A percentile compares a stretch with the other conserved stretches of the same genome.
Evolutionary conservation across 2,113 vertebrate species (phyloP).

Genomic region (Pterocles burchelli): DNA sequence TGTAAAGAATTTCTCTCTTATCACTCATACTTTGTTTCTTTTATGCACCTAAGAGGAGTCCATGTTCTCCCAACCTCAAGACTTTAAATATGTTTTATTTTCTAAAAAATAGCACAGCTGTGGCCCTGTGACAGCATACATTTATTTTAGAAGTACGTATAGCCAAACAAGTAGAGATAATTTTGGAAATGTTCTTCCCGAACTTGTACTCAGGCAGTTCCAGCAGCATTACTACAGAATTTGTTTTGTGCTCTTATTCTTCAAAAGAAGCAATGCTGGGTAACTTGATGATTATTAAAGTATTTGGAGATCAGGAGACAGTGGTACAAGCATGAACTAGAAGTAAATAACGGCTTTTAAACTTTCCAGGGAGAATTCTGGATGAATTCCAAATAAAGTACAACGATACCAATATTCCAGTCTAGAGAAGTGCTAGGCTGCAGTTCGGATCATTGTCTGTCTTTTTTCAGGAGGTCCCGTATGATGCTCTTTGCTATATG

Average conservation of each 20-base stretch:
- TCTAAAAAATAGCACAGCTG: background rate
- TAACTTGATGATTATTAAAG: background rate
- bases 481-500: slow-evolving; percentile 85
- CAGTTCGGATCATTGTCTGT: background rate
- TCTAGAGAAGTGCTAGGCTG: background rate
- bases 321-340: background rate
- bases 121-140: background rate
- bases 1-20: background rate
- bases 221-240: background rate
- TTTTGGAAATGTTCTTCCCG: background rate
- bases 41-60: background rate
- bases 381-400: background rate
- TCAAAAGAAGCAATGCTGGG: background rate
- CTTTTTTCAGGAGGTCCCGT: slow-evolving; percentile 79
- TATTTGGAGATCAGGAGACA: background rate
- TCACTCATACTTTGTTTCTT: background rate
- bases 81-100: background rate
- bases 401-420: background rate
- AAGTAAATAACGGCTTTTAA: background rate
- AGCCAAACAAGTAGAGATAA: background rate
- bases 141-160: background rate
- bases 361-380: background rate
- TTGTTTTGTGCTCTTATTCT: background rate
- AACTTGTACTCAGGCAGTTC: background rate
- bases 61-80: background rate